phyloP scores from a whole-genome alignment of 2,797 vertebrate species.

The Hephaestus fuliginosus region DNA sequence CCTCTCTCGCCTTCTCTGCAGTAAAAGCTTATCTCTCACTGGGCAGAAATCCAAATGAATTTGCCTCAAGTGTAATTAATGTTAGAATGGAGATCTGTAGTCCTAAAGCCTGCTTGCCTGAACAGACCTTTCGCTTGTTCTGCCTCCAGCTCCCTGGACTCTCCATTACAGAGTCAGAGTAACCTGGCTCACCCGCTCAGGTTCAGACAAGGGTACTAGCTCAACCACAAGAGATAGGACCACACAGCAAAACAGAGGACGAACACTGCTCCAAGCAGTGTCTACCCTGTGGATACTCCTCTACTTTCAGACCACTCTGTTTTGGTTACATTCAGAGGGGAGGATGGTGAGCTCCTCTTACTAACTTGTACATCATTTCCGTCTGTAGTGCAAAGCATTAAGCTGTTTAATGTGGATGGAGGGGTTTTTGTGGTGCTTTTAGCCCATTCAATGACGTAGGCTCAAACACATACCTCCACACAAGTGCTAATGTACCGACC shows the following conservation, averaged over 20 bases:
- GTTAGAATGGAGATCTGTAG: slow-evolving; percentile 72
- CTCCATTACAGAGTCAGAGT: slow-evolving; percentile 65
- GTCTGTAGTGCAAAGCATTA: slow-evolving; percentile 64
- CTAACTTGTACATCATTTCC: slow-evolving; percentile 57
- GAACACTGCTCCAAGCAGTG: slow-evolving; percentile 56
- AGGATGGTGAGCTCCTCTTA: slow-evolving; percentile 40
- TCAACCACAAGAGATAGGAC: slow-evolving; percentile 60
- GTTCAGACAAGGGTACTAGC: slow-evolving; percentile 70
- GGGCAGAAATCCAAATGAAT: slow-evolving; percentile 80
- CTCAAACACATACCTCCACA: slow-evolving; percentile 75
- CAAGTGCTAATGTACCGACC: slow-evolving; percentile 84
- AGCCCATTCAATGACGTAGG: slow-evolving; percentile 68
- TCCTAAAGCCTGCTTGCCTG: slow-evolving; percentile 59
- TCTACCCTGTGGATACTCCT: slow-evolving; percentile 40
- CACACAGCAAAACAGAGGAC: slow-evolving; percentile 60
- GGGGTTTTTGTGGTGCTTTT: slow-evolving; percentile 70
- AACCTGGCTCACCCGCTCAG: slow-evolving; percentile 60
- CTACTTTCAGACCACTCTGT: slow-evolving; percentile 52
- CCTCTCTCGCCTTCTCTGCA: slow-evolving; percentile 59
- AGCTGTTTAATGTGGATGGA: slow-evolving; percentile 70
- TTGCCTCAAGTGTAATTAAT: slow-evolving; percentile 84
- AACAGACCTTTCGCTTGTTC: slow-evolving; percentile 69
- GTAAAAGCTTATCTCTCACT: slow-evolving; percentile 73
- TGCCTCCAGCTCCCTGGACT: slow-evolving; percentile 68
- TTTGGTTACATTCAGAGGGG: slow-evolving; percentile 48